These are phyloP conservation scores for Leptopilina boulardi DNA, from an alignment of 1,140 invertebrate genomes.

Conservation along the genomic window DNA sequence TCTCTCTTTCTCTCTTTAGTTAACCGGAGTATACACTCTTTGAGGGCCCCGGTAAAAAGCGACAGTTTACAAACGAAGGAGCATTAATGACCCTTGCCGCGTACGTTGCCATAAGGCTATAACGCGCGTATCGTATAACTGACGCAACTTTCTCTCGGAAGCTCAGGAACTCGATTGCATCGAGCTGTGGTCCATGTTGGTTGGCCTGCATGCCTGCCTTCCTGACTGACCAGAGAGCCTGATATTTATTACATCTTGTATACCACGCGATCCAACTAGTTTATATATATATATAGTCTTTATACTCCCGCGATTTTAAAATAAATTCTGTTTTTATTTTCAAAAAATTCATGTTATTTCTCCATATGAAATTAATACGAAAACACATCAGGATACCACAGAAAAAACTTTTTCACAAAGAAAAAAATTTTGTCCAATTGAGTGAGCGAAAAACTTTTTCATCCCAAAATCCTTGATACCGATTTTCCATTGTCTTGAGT, in stretches of 20 bases:
- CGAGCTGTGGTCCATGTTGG: background rate
- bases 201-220: conserved; percentile 6
- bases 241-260: conserved; percentile 6
- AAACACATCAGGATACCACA: no score
- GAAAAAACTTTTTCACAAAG: no score
- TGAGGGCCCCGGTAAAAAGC: conserved; percentile 18
- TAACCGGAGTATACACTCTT: conserved; percentile 18
- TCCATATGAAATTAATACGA: no score
- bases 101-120: background rate
- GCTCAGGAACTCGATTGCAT: conserved; percentile 22
- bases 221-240: conserved; percentile 11
- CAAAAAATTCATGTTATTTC: no score
- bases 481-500: no score
- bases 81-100: conserved; percentile 22
- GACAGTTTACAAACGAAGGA: conserved; percentile 31
- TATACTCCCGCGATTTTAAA: no score
- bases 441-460: no score
- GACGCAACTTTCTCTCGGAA: conserved; percentile 33
- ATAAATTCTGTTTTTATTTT: background rate
- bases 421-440: no score
- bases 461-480: no score
- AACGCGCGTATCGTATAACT: background rate
- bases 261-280: conserved; percentile 2
- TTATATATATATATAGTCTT: no score
- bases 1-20: conserved; percentile 22